phyloP scores from a whole-genome alignment of 1,140 invertebrate species.

The Condylostylus longicornis region DNA sequence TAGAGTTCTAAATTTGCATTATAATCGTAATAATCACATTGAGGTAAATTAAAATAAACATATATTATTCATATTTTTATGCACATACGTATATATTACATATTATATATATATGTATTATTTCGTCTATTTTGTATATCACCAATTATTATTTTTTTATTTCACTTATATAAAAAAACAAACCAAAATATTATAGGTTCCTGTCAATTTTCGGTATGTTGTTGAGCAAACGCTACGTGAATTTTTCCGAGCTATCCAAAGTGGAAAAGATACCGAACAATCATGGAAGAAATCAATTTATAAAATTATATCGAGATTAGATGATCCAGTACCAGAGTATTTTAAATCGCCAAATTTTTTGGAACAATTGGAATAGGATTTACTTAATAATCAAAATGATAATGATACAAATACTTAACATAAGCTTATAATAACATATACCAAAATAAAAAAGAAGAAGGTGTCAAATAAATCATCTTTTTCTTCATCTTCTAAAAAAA shows the following conservation, averaged over 20 bases:
- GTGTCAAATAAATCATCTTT: constrained; percentile 2
- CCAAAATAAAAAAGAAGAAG: constrained; percentile 10
- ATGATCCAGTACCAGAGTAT: constrained; percentile 97
- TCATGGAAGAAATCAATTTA: constrained; percentile 99
- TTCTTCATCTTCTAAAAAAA: constrained; percentile 9
- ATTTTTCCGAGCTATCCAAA: constrained; percentile 95
- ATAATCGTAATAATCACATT: constrained; percentile 99
- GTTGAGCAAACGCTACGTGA: constrained; percentile 94
- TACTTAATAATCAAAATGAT: constrained; percentile 14
- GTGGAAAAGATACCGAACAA: constrained; percentile 91
- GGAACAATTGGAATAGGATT: constrained; percentile 85
- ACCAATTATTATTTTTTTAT: constrained; percentile 1
- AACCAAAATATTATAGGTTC: constrained; percentile 76
- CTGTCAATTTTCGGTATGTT: constrained; percentile 88
- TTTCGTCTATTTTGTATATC: neutral
- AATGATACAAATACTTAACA: constrained; percentile 7
- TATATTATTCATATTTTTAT: constrained; percentile 10
- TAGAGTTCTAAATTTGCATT: constrained; percentile 94
- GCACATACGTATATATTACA: constrained; percentile 1
- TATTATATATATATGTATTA: neutral
- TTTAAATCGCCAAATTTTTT: constrained; percentile 99
- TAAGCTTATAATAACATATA: constrained; percentile 10
- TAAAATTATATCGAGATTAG: constrained; percentile 97
- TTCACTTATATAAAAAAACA: constrained; percentile 5
- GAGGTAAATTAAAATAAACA: constrained; percentile 59